Percentiles rank a stretch among this genome's conserved stretches.
Conservation (phyloP, 2,888 invertebrate genomes). For the Athalia cordata region DNA sequence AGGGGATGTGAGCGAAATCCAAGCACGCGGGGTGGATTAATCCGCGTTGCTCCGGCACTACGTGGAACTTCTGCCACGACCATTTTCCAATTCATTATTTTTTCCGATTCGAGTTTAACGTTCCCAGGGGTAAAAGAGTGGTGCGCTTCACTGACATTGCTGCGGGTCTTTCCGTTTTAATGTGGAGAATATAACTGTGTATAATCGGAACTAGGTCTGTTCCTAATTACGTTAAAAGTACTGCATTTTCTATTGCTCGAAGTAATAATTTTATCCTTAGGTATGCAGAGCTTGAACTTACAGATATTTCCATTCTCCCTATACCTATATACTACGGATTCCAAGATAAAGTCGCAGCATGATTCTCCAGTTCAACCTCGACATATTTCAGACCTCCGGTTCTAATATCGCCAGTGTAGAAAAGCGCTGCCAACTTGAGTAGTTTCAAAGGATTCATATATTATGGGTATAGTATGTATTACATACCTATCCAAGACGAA, state of each 20-base stretch:
- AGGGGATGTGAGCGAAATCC: slow-evolving; percentile 15
- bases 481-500: too few relatives aligned
- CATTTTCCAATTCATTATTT: slow-evolving; percentile 24
- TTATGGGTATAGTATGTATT: too few relatives aligned
- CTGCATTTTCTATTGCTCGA: not conserved
- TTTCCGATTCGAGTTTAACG: slow-evolving; percentile 16
- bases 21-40: slow-evolving; percentile 21
- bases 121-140: not conserved
- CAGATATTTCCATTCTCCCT: not conserved
- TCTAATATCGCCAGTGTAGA: too few relatives aligned
- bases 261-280: slow-evolving; percentile 15
- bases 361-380: not conserved
- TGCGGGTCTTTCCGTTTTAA: not conserved
- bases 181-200: not conserved
- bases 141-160: not conserved
- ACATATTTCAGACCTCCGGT: not conserved
- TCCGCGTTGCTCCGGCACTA: not conserved
- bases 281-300: not conserved
- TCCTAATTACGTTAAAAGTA: slow-evolving; percentile 31
- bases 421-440: too few relatives aligned
- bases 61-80: slow-evolving; percentile 20
- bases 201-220: slow-evolving; percentile 2
- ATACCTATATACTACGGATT: not conserved
- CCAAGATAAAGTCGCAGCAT: not conserved
- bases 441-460: not conserved